phyloP scores from a whole-genome alignment of 2,797 vertebrate species.

The Gymnocypris eckloni region DNA sequence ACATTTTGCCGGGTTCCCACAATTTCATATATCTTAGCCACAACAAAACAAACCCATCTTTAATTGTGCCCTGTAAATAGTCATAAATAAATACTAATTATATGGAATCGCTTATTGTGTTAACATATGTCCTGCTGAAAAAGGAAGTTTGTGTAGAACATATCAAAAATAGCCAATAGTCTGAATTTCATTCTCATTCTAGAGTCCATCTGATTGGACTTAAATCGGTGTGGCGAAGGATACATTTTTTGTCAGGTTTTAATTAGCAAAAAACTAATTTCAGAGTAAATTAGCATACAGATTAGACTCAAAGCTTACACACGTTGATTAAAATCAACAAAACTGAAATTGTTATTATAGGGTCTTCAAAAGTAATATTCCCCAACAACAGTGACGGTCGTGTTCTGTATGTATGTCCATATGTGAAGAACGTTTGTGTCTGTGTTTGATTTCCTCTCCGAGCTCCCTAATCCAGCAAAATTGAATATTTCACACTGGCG shows the following conservation, averaged over 20 bases:
- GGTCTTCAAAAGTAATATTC: background rate
- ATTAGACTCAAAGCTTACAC: background rate
- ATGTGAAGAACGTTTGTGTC: background rate
- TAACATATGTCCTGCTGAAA: background rate
- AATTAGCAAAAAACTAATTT: background rate
- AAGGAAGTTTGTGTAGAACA: background rate
- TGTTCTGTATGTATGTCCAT: background rate
- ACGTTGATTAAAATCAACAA: background rate
- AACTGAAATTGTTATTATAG: background rate
- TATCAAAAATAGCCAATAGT: background rate
- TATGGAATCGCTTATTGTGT: background rate
- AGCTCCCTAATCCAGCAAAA: constrained; percentile 32
- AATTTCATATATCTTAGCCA: background rate
- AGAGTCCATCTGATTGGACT: background rate
- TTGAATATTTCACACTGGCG: constrained; percentile 43
- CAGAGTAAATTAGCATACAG: background rate
- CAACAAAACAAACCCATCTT: background rate
- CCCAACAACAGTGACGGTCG: background rate
- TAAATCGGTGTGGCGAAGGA: background rate
- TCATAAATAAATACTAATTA: background rate
- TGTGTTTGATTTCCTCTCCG: background rate
- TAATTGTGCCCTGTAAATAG: background rate
- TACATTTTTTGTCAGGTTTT: background rate
- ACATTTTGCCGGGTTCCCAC: background rate
- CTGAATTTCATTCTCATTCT: background rate